These are phyloP conservation scores for Microcebus tavaratra DNA, from an alignment of 2,113 vertebrate species.

Conservation along the genomic window DNA sequence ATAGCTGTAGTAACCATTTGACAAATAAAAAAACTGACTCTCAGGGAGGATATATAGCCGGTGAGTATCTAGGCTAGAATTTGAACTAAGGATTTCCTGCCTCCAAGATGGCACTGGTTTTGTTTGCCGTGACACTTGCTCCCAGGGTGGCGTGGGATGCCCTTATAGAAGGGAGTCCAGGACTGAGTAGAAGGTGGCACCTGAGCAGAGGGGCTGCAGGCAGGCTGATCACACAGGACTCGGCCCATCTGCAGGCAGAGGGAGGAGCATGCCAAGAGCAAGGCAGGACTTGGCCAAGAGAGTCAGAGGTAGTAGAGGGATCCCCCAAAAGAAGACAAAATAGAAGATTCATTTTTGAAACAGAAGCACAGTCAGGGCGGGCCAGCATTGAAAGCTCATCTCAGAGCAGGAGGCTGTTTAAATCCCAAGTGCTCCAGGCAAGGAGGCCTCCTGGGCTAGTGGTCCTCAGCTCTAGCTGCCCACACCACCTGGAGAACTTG, in stretches of 20 bases:
- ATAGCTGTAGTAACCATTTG: background rate
- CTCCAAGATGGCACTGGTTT: background rate
- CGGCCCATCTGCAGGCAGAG: background rate
- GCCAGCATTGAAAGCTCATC: background rate
- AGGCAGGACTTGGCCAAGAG: background rate
- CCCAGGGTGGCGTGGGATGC: background rate
- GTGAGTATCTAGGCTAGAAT: background rate
- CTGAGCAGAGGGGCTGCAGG: background rate
- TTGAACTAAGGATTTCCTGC: background rate
- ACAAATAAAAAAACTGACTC: background rate
- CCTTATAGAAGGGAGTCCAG: background rate
- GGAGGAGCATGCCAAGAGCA: fast-evolving
- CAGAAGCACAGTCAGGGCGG: background rate
- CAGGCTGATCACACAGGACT: background rate
- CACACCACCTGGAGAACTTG: background rate
- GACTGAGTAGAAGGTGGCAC: background rate
- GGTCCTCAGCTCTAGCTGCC: background rate
- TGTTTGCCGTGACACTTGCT: background rate
- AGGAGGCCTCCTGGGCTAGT: background rate
- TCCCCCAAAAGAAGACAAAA: background rate
- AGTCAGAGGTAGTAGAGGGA: background rate
- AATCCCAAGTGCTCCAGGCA: background rate
- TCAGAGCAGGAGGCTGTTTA: background rate
- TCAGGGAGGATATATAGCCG: background rate
- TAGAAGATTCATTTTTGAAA: background rate